Base-by-base conservation (phyloP, 2,797 vertebrate genomes). In the Falco peregrinus region DNA sequence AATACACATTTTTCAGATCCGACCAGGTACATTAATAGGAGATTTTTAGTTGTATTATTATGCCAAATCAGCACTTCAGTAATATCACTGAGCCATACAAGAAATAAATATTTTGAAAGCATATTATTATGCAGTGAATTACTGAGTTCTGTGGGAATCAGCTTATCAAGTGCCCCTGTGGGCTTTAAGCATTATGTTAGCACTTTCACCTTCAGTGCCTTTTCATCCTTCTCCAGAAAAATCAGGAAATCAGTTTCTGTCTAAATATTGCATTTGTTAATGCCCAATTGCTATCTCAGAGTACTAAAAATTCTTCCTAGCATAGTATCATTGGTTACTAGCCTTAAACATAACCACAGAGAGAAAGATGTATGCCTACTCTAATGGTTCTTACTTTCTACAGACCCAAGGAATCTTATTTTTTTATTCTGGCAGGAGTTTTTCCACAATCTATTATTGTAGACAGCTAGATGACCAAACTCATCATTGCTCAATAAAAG, bases 201-300 rank as follows among this genome's bases (percentile, higher is more conserved):
- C 85, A 91, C 94, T 53, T 95, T 82, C 76, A 87, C 56, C 24
- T 76, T 95, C 75, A 54, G 33, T 63, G 45, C 17, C 50, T 87
- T 91, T 89, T 83, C 31, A 60, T 71, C 43, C 57, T 24, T 43
- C 48, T 87, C 37, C 70, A 67, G 37, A 95, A 95, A 96, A 96
- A 89, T 50, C 51, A 93, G 57, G 92, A 90, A 85, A 95, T 43
- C 73, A 59, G 24, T n/a, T 88, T 89, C 82, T 81, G 18, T 70
- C 19, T 84, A 81, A 95, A 64, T 26, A 78, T 10, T 86, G n/a
- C 9, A 83, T n/a, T 94, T 71, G 47, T 65, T 91, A 29, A 68
- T 43, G 48, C 47, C 68, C 29, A 65, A 37, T 76, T 37, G 19
- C 67, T 84, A 61, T 50, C 87, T 73, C 17, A 77, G 41, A 68